A percentile compares a stretch with the other conserved stretches of the same genome.
Evolutionary conservation across 2,797 vertebrate genomes (phyloP).

Genomic region (Myioborus melanocephalus): DNA sequence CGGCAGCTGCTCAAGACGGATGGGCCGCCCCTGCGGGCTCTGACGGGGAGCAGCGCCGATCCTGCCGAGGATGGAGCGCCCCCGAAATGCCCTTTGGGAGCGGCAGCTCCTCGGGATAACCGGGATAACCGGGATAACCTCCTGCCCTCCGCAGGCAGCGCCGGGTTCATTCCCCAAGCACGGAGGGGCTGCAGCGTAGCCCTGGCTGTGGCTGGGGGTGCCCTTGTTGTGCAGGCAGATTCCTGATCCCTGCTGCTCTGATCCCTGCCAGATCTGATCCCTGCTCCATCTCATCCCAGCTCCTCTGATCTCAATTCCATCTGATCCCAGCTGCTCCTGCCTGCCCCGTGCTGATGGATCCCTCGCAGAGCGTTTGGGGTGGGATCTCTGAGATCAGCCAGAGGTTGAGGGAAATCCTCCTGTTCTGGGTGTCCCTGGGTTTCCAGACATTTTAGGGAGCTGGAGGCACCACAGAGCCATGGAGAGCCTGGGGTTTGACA

Average conservation of each 20-base stretch:
- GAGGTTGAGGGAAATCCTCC: fast-evolving
- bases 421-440: fast-evolving
- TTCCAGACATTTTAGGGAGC: not conserved
- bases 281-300: not conserved
- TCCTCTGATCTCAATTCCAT: not conserved
- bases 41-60: not conserved
- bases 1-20: not conserved
- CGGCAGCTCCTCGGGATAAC: not conserved
- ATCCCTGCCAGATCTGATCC: not conserved
- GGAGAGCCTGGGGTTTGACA: fast-evolving
- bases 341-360: not conserved
- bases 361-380: fast-evolving
- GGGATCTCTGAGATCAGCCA: not conserved
- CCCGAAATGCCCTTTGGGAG: not conserved
- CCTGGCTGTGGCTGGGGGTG: not conserved
- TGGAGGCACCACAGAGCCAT: not conserved
- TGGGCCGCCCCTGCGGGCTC: not conserved
- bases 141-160: not conserved
- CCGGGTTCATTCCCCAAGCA: not conserved
- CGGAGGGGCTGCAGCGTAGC: not conserved
- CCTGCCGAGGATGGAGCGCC: not conserved
- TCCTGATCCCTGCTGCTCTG: not conserved
- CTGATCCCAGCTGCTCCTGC: not conserved
- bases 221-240: not conserved
- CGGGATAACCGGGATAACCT: not conserved